phyloP scores from a whole-genome alignment of 2,888 invertebrate genomes.

The Cerastis rubricosa region DNA sequence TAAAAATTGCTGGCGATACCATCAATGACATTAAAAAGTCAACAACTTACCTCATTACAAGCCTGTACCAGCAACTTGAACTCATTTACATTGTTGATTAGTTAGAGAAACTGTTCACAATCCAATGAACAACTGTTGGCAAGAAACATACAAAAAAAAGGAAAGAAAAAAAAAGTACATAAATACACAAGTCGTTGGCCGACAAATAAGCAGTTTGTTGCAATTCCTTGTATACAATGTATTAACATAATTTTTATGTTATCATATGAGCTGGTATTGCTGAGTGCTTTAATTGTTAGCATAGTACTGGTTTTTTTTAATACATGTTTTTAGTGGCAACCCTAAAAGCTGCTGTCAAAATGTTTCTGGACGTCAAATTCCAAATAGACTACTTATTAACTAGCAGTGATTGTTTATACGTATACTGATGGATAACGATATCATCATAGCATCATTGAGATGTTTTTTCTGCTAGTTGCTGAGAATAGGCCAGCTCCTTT shows the following conservation, averaged over 20 bases:
- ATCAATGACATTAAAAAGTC: slow-evolving; percentile 66
- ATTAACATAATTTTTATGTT: slow-evolving; percentile 64
- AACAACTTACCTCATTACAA: slow-evolving; percentile 67
- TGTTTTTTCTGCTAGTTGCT: neutral
- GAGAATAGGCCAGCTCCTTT: neutral
- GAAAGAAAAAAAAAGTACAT: slow-evolving; percentile 44
- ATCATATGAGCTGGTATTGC: slow-evolving; percentile 2
- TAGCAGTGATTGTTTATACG: too few species aligned
- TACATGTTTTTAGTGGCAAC: slow-evolving; percentile 6
- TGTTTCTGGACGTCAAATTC: neutral
- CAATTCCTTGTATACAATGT: slow-evolving; percentile 56
- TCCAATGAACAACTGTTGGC: slow-evolving; percentile 58
- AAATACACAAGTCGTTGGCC: slow-evolving; percentile 57
- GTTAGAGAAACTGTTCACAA: slow-evolving; percentile 76
- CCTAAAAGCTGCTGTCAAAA: slow-evolving; percentile 23
- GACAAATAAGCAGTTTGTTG: slow-evolving; percentile 56
- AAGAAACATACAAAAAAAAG: slow-evolving; percentile 58
- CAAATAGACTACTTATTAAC: neutral
- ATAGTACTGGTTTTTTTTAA: slow-evolving; percentile 4
- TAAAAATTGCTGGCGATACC: slow-evolving; percentile 16
- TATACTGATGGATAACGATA: too few species aligned
- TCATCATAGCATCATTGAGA: too few species aligned
- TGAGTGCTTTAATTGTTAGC: slow-evolving; percentile 34
- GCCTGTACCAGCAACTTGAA: slow-evolving; percentile 62
- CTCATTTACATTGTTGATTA: slow-evolving; percentile 75